Evolutionary conservation across 1,140 invertebrate species (phyloP), one percentile per base, ranked within the genome.

Genomic region (Papilio xuthus): DNA sequence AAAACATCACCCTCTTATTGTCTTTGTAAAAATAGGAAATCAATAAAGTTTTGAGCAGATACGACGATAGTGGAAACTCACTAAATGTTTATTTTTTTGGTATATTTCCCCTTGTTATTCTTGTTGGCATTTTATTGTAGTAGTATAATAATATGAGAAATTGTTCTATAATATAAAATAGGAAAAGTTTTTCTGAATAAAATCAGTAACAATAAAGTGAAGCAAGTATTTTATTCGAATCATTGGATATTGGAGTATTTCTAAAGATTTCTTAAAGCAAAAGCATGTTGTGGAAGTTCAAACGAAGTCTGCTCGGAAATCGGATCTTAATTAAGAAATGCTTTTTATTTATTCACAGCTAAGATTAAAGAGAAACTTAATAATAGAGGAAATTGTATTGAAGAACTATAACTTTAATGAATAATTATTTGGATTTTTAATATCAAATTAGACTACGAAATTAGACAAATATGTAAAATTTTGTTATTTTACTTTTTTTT

Each of bases 301-400:
- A 67, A 67, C 60, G 60, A 4, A 26, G 60, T 67, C 56, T 60
- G 56, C 56, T 60, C 26, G 60, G 60, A 67, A 67, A 67, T 67
- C 60, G 26, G 60, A 67, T 67, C 60, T 67, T 67, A 67, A 67
- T 67, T 67, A 67, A 67, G 60, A 32, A 67, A 67, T 67, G 60
- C 26, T 67, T 67, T 28, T 67, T 26, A 28, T 67, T 67, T 67
- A 67, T 67, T 67, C 26, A 28, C 4, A 26, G 60, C 60, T 10
- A 12, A 67, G 26, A 67, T 67, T 67, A 67, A 67, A 60, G 56
- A 23, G 56, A 60, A 60, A 60, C 56, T 60, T 26, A 60, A 60
- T 60, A 60, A 60, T 60, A 1, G 23, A 28, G 26, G 3, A 10
- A 60, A 26, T 60, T 7, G 50, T 53, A 60, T 60, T 60, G 10